phyloP scores from a whole-genome alignment of 2,888 invertebrate genomes.

The Tetanocera ferruginea region DNA sequence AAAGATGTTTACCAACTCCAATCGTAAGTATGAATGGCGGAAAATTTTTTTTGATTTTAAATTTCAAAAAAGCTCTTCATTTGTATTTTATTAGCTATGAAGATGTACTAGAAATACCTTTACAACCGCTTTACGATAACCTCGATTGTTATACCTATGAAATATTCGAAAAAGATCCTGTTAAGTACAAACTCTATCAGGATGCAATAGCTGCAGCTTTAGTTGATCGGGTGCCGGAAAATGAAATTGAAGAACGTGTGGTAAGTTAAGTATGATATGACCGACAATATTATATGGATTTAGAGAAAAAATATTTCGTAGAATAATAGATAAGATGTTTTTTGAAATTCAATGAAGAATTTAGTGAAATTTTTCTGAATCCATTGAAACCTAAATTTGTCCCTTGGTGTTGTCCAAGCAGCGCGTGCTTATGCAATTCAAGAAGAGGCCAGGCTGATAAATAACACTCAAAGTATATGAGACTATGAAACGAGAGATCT shows the following conservation, averaged over 20 bases:
- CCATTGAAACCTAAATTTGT: no score
- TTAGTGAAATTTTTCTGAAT: no score
- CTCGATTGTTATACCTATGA: slow-evolving; percentile 96
- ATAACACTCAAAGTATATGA: no score
- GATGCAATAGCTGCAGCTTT: slow-evolving; percentile 85
- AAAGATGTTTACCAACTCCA: slow-evolving; percentile 55
- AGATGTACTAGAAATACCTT: slow-evolving; percentile 89
- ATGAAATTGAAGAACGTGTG: slow-evolving; percentile 71
- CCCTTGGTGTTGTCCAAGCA: no score
- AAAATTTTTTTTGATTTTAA: background rate
- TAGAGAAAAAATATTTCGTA: no score
- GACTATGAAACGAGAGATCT: no score
- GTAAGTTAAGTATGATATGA: slow-evolving; percentile 62
- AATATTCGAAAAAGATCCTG: slow-evolving; percentile 97
- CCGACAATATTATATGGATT: no score
- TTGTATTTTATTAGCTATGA: slow-evolving; percentile 79
- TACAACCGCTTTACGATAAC: slow-evolving; percentile 96
- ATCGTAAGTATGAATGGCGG: slow-evolving; percentile 47
- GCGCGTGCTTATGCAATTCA: no score
- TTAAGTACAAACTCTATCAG: slow-evolving; percentile 93
- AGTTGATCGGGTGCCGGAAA: slow-evolving; percentile 72
- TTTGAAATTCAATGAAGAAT: no score
- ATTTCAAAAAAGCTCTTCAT: background rate
- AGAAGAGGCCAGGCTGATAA: no score
- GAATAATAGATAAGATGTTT: no score